phyloP scores from a whole-genome alignment of 2,888 invertebrate species.

The Brachynemurus nebulosus region DNA sequence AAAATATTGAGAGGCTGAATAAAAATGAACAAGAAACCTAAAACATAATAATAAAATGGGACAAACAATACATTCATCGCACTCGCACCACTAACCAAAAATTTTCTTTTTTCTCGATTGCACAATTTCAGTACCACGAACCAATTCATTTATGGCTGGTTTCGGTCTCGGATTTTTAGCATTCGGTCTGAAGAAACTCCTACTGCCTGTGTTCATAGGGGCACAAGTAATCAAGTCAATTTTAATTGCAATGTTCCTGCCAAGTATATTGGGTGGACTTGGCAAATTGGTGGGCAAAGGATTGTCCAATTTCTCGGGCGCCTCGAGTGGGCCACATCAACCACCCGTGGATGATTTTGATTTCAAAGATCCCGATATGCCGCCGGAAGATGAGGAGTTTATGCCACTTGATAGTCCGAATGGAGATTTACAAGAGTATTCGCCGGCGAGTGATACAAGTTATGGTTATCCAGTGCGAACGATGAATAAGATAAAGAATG shows the following conservation, averaged over 20 bases:
- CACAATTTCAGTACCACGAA: constrained; percentile 25
- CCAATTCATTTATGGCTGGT: constrained; percentile 44
- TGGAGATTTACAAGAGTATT: constrained; percentile 28
- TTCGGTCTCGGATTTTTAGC: constrained; percentile 55
- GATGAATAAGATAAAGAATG: constrained; percentile 7
- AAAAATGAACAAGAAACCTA: no score
- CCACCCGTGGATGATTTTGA: constrained; percentile 51
- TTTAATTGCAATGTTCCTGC: constrained; percentile 69
- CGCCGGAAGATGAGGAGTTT: constrained; percentile 33
- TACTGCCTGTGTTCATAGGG: constrained; percentile 69
- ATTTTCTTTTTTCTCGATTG: background rate
- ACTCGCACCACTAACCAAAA: constrained; percentile 5
- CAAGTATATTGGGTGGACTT: constrained; percentile 67
- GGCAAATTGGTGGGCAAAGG: constrained; percentile 78
- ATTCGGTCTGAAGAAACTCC: constrained; percentile 67
- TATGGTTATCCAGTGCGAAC: constrained; percentile 5
- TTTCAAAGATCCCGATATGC: constrained; percentile 53
- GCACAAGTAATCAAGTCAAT: constrained; percentile 72
- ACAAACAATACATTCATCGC: constrained; percentile 4
- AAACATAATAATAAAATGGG: background rate
- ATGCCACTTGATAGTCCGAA: constrained; percentile 32
- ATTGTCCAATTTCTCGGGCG: constrained; percentile 41
- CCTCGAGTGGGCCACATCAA: constrained; percentile 32
- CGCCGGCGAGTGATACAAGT: constrained; percentile 31
- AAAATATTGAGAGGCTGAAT: no score